phyloP scores from a whole-genome alignment of 1,140 invertebrate genomes.

The Diplogasteroides magnus region DNA sequence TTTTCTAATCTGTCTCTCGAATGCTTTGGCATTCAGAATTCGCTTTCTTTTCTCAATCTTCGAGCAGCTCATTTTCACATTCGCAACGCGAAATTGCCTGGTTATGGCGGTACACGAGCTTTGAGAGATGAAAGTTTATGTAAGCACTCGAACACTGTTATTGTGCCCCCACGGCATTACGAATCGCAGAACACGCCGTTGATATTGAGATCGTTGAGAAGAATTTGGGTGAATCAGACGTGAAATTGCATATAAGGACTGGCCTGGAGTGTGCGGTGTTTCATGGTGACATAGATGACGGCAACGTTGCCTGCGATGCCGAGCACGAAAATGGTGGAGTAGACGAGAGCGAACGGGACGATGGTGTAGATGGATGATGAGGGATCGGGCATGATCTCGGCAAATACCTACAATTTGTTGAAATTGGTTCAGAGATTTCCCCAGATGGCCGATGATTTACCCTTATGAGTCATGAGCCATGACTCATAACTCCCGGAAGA shows the following conservation, averaged over 20 bases:
- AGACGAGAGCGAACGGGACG: constrained; percentile 76
- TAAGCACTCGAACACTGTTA: background rate
- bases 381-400: constrained; percentile 28
- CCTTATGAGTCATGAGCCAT: too few species aligned
- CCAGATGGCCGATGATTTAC: too few species aligned
- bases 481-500: too few species aligned
- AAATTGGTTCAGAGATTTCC: too few species aligned
- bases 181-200: background rate
- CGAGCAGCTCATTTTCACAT: constrained; percentile 12
- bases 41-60: too few species aligned
- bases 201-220: constrained; percentile 1
- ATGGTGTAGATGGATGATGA: constrained; percentile 57
- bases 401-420: constrained; percentile 1
- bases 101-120: background rate
- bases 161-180: background rate
- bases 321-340: constrained; percentile 76
- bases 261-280: constrained; percentile 63
- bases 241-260: constrained; percentile 2
- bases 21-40: too few species aligned
- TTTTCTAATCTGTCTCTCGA: too few species aligned
- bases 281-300: constrained; percentile 79
- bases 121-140: background rate
- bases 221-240: background rate
- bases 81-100: constrained; percentile 2
- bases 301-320: constrained; percentile 84